Evolutionary conservation across 35 echinoderm and acorn worm species (phyloP).

Genomic region (Ophioderma brevispina): DNA sequence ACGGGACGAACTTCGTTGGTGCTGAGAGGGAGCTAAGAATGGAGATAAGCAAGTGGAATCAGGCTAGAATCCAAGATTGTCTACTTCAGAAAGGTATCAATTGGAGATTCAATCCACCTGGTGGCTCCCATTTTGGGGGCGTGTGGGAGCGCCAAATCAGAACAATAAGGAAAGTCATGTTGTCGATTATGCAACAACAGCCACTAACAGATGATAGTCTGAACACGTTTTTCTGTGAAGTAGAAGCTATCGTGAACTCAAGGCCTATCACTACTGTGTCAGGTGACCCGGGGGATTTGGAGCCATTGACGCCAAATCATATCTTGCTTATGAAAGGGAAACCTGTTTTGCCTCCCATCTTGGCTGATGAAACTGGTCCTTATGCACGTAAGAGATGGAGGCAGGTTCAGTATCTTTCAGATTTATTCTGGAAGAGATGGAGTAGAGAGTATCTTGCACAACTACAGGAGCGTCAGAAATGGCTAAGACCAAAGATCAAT

Average conservation of each 20-base stretch:
- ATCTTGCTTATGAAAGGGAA: constrained; percentile 45
- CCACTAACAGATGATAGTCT: constrained; percentile 17
- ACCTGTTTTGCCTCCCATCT: too few species aligned
- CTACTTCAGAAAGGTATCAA: constrained; percentile 31
- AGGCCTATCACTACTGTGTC: constrained; percentile 37
- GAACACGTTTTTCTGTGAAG: constrained; percentile 33
- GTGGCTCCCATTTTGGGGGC: constrained; percentile 40
- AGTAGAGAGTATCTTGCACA: constrained; percentile 44
- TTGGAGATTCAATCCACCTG: constrained; percentile 47
- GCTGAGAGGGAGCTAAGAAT: constrained; percentile 14
- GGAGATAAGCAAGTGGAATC: constrained; percentile 7
- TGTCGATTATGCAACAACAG: constrained; percentile 4
- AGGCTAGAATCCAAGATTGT: background rate
- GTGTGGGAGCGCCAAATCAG: constrained; percentile 53
- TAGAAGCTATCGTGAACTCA: constrained; percentile 27
- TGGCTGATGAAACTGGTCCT: too few species aligned
- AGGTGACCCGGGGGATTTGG: constrained; percentile 33
- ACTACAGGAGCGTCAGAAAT: constrained; percentile 42
- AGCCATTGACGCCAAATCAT: constrained; percentile 54
- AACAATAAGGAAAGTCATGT: constrained; percentile 23
- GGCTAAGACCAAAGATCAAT: constrained; percentile 11
- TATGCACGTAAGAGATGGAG: constrained; percentile 34
- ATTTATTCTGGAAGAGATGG: constrained; percentile 76
- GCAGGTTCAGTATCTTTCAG: constrained; percentile 50
- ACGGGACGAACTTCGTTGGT: constrained; percentile 48